A percentile compares a stretch with the other conserved stretches of the same genome.
Evolutionary conservation across 2,113 vertebrate genomes (phyloP).

Genomic region (Euleptes europaea): DNA sequence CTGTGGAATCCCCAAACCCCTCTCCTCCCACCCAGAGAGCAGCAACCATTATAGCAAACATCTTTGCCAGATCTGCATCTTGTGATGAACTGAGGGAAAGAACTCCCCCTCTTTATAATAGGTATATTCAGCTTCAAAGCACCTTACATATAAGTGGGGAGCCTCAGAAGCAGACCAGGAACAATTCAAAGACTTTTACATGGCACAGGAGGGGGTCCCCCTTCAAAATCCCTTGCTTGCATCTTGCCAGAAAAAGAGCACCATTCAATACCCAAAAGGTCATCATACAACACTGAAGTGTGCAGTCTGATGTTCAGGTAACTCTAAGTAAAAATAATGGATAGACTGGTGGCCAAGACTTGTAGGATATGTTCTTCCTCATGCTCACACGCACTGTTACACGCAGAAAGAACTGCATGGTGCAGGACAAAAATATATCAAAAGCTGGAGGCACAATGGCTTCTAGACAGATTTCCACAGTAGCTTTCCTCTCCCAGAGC

Average conservation of each 20-base stretch:
- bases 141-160: not conserved
- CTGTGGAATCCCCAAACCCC: conserved; percentile 2
- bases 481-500: not conserved
- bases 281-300: conserved; percentile 60
- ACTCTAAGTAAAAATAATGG: conserved; percentile 66
- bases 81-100: conserved; percentile 52
- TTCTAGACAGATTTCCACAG: conserved; percentile 33
- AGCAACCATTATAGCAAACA: conserved; percentile 42
- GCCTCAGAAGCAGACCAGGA: conserved; percentile 62
- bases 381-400: conserved; percentile 21
- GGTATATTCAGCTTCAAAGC: conserved; percentile 68
- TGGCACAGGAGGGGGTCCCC: conserved; percentile 58
- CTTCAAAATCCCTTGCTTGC: conserved; percentile 63
- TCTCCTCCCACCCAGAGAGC: conserved; percentile 55
- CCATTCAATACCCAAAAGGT: conserved; percentile 61
- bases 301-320: conserved; percentile 59
- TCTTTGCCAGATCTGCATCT: conserved; percentile 53
- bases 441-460: conserved; percentile 29
- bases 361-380: conserved; percentile 45
- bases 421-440: not conserved
- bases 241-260: conserved; percentile 49
- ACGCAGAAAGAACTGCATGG: conserved; percentile 14
- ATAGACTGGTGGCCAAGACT: conserved; percentile 45
- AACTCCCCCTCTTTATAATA: conserved; percentile 48
- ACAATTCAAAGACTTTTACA: conserved; percentile 67